A percentile compares a stretch with the other conserved stretches of the same genome.
These are phyloP conservation scores for Diadegma fenestrale DNA, from an alignment of 2,888 invertebrate genomes.

Conservation along the genomic window DNA sequence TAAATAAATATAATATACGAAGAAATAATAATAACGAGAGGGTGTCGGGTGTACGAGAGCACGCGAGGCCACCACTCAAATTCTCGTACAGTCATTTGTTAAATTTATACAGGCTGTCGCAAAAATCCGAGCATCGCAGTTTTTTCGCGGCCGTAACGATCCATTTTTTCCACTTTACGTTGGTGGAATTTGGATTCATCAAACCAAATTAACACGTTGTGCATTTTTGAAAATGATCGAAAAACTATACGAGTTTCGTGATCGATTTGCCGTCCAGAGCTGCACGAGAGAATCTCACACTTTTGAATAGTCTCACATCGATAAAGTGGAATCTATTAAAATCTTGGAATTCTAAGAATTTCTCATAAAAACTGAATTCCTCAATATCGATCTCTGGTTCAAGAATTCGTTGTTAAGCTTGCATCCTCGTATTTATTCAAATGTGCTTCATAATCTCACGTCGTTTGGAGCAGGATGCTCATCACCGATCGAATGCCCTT, in stretches of 20 bases:
- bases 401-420: slow-evolving; percentile 3
- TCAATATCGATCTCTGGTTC: neutral
- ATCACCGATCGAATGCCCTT: slow-evolving; percentile 18
- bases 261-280: neutral
- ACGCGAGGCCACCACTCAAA: slow-evolving; percentile 50
- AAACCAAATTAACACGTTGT: neutral
- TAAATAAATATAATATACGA: slow-evolving; percentile 69
- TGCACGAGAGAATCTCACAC: neutral
- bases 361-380: neutral
- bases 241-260: neutral
- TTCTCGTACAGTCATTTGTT: slow-evolving; percentile 12
- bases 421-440: neutral
- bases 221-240: neutral
- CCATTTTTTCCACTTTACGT: neutral
- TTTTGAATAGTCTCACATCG: neutral
- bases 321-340: neutral
- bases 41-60: slow-evolving; percentile 34
- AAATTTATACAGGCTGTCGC: slow-evolving; percentile 8
- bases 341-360: neutral
- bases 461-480: neutral
- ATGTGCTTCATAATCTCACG: neutral
- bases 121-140: neutral
- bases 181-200: neutral
- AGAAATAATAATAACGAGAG: slow-evolving; percentile 67
- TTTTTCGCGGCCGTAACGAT: neutral